phyloP scores from a whole-genome alignment of 53 echinoderm and acorn worm species.

The Luidia sarsii region DNA sequence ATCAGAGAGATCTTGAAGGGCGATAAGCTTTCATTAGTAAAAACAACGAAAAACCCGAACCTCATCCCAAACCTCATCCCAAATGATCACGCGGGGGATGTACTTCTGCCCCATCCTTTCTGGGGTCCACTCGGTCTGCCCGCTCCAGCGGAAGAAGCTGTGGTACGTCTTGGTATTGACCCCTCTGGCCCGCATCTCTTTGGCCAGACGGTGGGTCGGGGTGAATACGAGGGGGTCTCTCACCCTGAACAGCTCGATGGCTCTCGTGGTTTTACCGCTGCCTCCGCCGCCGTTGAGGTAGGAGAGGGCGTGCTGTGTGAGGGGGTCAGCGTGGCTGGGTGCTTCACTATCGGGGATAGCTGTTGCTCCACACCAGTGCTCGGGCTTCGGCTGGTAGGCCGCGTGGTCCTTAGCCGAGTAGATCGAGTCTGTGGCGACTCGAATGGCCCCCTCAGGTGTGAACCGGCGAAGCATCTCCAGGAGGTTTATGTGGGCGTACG shows the following conservation, averaged over 20 bases:
- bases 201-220: slow-evolving; percentile 14
- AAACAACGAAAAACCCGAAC: too few species aligned
- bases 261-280: slow-evolving; percentile 10
- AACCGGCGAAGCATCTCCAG: slow-evolving; percentile 3
- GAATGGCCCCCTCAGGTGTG: neutral
- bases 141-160: slow-evolving; percentile 22
- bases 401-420: slow-evolving; percentile 1
- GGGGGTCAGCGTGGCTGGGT: neutral
- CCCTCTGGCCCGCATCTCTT: slow-evolving; percentile 8
- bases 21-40: too few species aligned
- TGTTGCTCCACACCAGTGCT: neutral
- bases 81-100: neutral
- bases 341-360: neutral
- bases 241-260: slow-evolving; percentile 12
- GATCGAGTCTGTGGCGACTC: slow-evolving; percentile 7
- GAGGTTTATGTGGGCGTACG: slow-evolving; percentile 15
- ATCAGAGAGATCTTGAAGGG: too few species aligned
- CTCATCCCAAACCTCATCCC: too few species aligned
- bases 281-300: slow-evolving; percentile 19
- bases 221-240: slow-evolving; percentile 10
- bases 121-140: slow-evolving; percentile 12
- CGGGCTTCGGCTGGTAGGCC: neutral
- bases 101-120: neutral
- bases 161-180: slow-evolving; percentile 13
- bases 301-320: neutral